phyloP scores from a whole-genome alignment of 2,888 invertebrate species.

The Cordilura impudica region DNA sequence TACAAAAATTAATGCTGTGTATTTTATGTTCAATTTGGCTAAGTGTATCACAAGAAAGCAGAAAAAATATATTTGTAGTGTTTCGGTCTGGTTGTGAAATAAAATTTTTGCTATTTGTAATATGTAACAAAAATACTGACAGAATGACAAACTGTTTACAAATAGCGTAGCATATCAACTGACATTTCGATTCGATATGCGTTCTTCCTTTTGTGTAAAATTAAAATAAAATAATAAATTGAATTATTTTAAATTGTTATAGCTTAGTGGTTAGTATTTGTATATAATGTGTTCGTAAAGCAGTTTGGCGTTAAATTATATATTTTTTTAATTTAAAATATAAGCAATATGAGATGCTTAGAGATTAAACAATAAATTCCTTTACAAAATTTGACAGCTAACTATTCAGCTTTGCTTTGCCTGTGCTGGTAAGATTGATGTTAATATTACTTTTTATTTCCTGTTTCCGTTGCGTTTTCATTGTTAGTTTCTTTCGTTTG shows the following conservation, averaged over 20 bases:
- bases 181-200: conserved; percentile 48
- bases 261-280: not conserved
- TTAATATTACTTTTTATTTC: too few species aligned
- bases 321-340: too few species aligned
- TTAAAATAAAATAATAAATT: conserved; percentile 1
- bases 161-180: conserved; percentile 42
- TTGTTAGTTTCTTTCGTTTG: not conserved
- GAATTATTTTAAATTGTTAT: not conserved
- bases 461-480: not conserved
- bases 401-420: too few species aligned
- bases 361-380: too few species aligned
- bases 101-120: not conserved
- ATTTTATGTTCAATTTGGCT: too few species aligned
- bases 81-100: not conserved
- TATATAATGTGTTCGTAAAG: not conserved
- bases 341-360: too few species aligned
- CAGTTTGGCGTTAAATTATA: not conserved
- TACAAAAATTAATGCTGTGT: too few species aligned
- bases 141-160: conserved; percentile 53
- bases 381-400: too few species aligned
- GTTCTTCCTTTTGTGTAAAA: conserved; percentile 7
- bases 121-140: conserved; percentile 24
- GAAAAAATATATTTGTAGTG: not conserved
- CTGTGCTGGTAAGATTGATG: too few species aligned
- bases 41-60: too few species aligned